phyloP scores from a whole-genome alignment of 2,888 invertebrate species.

The Oscheius sp. region DNA sequence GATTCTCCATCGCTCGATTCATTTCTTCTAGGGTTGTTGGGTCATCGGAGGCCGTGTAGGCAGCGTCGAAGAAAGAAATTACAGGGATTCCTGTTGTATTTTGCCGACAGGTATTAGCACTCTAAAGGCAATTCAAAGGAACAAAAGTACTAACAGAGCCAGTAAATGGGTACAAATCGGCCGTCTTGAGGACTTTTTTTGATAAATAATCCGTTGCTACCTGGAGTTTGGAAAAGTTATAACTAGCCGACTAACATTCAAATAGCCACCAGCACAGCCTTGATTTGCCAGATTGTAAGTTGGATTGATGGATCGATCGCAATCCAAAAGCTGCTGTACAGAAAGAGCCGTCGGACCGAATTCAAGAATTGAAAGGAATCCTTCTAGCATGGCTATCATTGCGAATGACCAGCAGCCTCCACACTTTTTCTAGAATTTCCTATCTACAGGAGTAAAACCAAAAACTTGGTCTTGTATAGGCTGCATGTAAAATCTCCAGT shows the following conservation, averaged over 20 bases:
- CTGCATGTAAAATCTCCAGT: slow-evolving; percentile 81
- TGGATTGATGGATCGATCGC: slow-evolving; percentile 34
- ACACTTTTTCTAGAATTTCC: slow-evolving; percentile 75
- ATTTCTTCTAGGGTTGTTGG: not conserved
- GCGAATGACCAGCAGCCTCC: slow-evolving; percentile 93
- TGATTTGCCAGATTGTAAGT: slow-evolving; percentile 71
- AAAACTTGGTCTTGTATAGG: slow-evolving; percentile 74
- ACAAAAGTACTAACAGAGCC: not conserved
- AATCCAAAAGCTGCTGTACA: slow-evolving; percentile 47
- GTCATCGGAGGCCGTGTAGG: not conserved
- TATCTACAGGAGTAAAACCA: not conserved
- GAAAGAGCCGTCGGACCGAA: not conserved
- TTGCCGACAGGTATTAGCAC: not conserved
- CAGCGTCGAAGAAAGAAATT: not conserved
- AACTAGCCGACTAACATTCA: slow-evolving; percentile 70
- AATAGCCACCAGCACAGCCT: slow-evolving; percentile 86
- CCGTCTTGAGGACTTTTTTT: slow-evolving; percentile 17
- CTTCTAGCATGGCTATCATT: slow-evolving; percentile 44
- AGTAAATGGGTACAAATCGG: slow-evolving; percentile 34
- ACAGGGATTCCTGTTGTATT: not conserved
- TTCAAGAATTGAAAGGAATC: slow-evolving; percentile 33
- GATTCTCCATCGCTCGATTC: slow-evolving; percentile 35
- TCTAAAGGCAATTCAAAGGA: not conserved
- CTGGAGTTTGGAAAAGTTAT: slow-evolving; percentile 2
- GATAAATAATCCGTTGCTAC: slow-evolving; percentile 37